Evolutionary conservation across 1,140 invertebrate species (phyloP).

Genomic region (Onthophagus taurus): DNA sequence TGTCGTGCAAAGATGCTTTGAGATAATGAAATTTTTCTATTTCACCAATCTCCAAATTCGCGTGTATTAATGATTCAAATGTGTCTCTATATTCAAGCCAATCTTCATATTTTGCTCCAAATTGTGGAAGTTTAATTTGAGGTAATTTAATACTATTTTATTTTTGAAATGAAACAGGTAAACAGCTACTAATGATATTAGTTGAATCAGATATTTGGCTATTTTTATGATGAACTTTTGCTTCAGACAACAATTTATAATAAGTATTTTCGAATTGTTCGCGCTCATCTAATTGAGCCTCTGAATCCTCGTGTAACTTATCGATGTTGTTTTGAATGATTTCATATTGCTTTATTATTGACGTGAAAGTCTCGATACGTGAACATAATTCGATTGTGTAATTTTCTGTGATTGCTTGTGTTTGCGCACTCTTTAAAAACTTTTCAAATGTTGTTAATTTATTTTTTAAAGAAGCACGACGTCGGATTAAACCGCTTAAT

Average conservation of each 20-base stretch:
- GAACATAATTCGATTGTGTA: background rate
- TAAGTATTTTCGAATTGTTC: conserved; percentile 5
- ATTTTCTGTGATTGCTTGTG: background rate
- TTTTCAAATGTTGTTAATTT: background rate
- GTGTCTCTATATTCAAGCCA: conserved; percentile 30
- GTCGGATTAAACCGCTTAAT: background rate
- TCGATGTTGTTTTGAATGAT: conserved; percentile 3
- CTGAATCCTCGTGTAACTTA: background rate
- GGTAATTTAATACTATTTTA: conserved; percentile 19
- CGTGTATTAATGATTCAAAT: conserved; percentile 20
- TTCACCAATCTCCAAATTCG: conserved; percentile 18
- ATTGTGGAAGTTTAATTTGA: conserved; percentile 23
- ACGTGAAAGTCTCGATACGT: background rate
- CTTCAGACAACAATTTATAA: background rate
- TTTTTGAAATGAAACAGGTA: no score
- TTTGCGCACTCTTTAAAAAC: background rate
- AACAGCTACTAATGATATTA: no score
- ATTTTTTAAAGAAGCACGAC: conserved; percentile 2
- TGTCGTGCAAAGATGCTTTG: conserved; percentile 22
- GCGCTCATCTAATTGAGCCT: background rate
- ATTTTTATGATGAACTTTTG: background rate
- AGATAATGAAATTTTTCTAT: conserved; percentile 32
- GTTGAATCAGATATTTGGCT: background rate
- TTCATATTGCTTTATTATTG: background rate
- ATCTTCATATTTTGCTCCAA: conserved; percentile 23